phyloP scores from a whole-genome alignment of 2,888 invertebrate genomes.

The Acleris laterana region DNA sequence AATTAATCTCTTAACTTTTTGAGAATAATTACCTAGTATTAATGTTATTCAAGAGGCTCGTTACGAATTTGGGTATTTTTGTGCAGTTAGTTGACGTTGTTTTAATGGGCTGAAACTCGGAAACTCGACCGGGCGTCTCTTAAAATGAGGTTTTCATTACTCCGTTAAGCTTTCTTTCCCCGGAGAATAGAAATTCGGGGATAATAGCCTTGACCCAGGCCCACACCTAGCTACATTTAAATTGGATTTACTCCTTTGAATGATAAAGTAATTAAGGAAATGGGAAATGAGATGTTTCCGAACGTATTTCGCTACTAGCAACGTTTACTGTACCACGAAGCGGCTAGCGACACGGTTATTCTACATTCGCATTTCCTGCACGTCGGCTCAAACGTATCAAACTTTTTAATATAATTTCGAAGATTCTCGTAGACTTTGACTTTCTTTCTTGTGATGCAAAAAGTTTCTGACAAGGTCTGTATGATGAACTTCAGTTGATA shows the following conservation, averaged over 20 bases:
- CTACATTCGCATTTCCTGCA: conserved; percentile 8
- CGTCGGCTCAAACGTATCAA: conserved; percentile 30
- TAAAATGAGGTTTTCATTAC: conserved; percentile 32
- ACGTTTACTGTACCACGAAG: not conserved
- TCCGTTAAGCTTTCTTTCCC: conserved; percentile 24
- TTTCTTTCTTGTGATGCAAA: conserved; percentile 32
- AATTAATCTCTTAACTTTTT: conserved; percentile 31
- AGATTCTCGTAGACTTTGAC: conserved; percentile 33
- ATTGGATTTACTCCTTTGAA: conserved; percentile 37
- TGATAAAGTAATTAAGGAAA: conserved; percentile 34
- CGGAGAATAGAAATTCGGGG: conserved; percentile 28
- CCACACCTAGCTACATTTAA: conserved; percentile 35
- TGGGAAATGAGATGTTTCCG: conserved; percentile 13
- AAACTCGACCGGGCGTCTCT: conserved; percentile 14
- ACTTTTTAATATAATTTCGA: conserved; percentile 36
- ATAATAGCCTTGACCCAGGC: conserved; percentile 31
- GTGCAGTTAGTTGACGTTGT: conserved; percentile 8
- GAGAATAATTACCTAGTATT: conserved; percentile 15
- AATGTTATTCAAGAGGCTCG: too few relatives aligned
- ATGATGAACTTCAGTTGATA: conserved; percentile 30
- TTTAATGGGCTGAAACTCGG: conserved; percentile 25
- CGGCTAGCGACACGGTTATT: not conserved
- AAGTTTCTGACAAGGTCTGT: conserved; percentile 32
- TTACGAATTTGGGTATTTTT: conserved; percentile 7
- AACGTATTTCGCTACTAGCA: conserved; percentile 4